Conservation (phyloP, 2,888 invertebrate genomes). For the Drosophila formosana region DNA sequence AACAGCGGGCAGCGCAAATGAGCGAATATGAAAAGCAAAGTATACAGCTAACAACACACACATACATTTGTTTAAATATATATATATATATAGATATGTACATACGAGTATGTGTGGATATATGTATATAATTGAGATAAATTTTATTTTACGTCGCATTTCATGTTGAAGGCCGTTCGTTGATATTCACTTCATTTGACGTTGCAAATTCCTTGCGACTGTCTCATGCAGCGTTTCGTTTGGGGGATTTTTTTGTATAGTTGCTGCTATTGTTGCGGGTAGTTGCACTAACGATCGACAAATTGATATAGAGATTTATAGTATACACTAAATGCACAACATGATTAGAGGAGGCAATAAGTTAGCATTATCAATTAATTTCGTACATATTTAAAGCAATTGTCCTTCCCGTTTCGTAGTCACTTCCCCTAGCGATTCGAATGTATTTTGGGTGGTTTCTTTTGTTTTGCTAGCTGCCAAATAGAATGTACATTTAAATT, state of each 20-base stretch:
- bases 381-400: constrained; percentile 31
- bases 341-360: background rate
- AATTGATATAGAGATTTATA: constrained; percentile 24
- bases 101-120: constrained; percentile 17
- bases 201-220: constrained; percentile 68
- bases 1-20: constrained; percentile 38
- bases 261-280: background rate
- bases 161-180: constrained; percentile 78
- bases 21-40: constrained; percentile 50
- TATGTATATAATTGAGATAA: constrained; percentile 77
- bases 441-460: constrained; percentile 15
- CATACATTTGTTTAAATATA: constrained; percentile 2
- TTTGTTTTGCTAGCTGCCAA: constrained; percentile 24
- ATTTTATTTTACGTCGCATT: constrained; percentile 80
- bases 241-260: constrained; percentile 17
- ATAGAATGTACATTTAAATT: constrained; percentile 32
- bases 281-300: constrained; percentile 42
- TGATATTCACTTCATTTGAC: constrained; percentile 78
- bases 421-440: constrained; percentile 22
- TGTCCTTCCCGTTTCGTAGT: constrained; percentile 41
- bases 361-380: constrained; percentile 31
- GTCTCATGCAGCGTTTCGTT: constrained; percentile 54
- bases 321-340: background rate
- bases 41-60: constrained; percentile 19
- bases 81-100: constrained; percentile 11